phyloP scores from a whole-genome alignment of 2,113 vertebrate genomes.

The Gymnobelideus leadbeateri region DNA sequence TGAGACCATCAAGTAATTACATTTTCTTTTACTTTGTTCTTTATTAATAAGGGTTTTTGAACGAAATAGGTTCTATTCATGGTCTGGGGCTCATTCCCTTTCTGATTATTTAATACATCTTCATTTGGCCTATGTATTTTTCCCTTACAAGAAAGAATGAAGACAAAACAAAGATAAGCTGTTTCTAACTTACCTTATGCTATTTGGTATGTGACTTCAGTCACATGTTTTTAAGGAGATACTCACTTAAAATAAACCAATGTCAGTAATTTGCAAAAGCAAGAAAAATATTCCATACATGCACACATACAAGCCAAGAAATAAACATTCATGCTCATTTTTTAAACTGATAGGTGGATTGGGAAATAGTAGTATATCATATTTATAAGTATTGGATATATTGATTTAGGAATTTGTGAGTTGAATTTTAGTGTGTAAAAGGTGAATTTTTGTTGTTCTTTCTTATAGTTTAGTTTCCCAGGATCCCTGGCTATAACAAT shows the following conservation, averaged over 20 bases:
- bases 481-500: too few species aligned
- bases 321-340: slow-evolving; percentile 33
- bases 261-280: background rate
- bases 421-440: too few species aligned
- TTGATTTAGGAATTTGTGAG: background rate
- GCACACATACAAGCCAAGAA: background rate
- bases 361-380: background rate
- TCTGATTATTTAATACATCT: slow-evolving; percentile 47
- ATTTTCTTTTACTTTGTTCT: slow-evolving; percentile 47
- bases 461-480: too few species aligned
- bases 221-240: background rate
- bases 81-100: slow-evolving; percentile 45
- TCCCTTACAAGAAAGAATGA: slow-evolving; percentile 35
- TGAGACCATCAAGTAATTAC: too few species aligned
- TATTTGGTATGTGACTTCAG: background rate
- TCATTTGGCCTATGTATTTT: slow-evolving; percentile 44
- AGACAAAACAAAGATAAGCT: slow-evolving; percentile 46
- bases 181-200: slow-evolving; percentile 27
- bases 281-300: background rate
- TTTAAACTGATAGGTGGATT: background rate
- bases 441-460: too few species aligned
- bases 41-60: slow-evolving; percentile 63
- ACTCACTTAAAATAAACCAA: slow-evolving; percentile 57
- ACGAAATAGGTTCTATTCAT: slow-evolving; percentile 55
- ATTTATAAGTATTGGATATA: slow-evolving; percentile 12